These are phyloP conservation scores for Drosophila meridionalis DNA, from an alignment of 2,888 invertebrate species.

Conservation along the genomic window DNA sequence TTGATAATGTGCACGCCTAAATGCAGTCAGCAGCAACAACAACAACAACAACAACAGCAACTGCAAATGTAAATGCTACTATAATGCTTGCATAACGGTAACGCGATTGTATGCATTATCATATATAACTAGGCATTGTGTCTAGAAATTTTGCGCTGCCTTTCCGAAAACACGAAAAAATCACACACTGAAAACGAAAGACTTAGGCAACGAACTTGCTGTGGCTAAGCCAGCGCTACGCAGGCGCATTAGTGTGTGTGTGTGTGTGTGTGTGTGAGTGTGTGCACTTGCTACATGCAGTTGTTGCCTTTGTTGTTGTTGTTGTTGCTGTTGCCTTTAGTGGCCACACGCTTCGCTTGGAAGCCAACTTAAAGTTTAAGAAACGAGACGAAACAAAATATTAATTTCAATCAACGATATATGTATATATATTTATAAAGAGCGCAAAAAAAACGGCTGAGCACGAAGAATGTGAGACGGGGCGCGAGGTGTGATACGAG, in stretches of 20 bases:
- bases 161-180: conserved; percentile 42
- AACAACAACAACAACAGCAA: conserved; percentile 23
- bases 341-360: conserved; percentile 64
- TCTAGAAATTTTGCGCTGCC: conserved; percentile 36
- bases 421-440: conserved; percentile 11
- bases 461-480: conserved; percentile 1
- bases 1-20: conserved; percentile 80
- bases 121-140: conserved; percentile 57
- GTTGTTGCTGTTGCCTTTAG: conserved; percentile 21
- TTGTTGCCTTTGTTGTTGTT: conserved; percentile 19
- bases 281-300: conserved; percentile 37
- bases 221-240: conserved; percentile 1
- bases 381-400: conserved; percentile 66
- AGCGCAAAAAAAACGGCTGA: neutral
- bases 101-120: conserved; percentile 46
- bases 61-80: conserved; percentile 36
- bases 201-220: conserved; percentile 77
- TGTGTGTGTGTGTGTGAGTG: neutral
- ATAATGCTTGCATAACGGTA: conserved; percentile 75
- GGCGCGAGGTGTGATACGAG: conserved; percentile 62
- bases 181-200: conserved; percentile 55
- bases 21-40: conserved; percentile 45
- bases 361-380: conserved; percentile 58
- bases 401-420: conserved; percentile 70
- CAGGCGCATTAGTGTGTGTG: neutral